Percentiles rank a stretch among this genome's conserved stretches.
phyloP scores from a whole-genome alignment of 2,888 invertebrate species.

The Ochropleura leucogaster region DNA sequence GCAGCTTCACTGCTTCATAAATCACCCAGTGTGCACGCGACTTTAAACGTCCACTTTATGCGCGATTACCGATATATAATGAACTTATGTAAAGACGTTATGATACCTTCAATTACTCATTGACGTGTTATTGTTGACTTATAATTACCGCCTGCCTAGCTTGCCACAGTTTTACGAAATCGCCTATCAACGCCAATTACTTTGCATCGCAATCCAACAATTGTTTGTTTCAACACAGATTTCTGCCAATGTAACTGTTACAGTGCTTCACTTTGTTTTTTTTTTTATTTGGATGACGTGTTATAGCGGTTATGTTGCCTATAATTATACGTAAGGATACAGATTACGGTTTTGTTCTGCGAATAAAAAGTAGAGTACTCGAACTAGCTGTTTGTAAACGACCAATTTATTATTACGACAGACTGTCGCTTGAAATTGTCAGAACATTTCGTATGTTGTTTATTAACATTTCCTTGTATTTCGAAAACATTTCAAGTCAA shows the following conservation, averaged over 20 bases:
- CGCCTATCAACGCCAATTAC: constrained; percentile 73
- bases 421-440: neutral
- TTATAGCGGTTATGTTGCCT: constrained; percentile 36
- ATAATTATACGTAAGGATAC: constrained; percentile 47
- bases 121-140: constrained; percentile 83
- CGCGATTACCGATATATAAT: constrained; percentile 71
- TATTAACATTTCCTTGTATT: neutral
- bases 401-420: constrained; percentile 24
- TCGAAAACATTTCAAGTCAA: neutral
- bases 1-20: constrained; percentile 68
- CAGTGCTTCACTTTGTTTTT: constrained; percentile 53
- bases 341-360: constrained; percentile 43
- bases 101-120: constrained; percentile 84
- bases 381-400: constrained; percentile 31
- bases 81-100: constrained; percentile 78
- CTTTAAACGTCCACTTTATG: constrained; percentile 67
- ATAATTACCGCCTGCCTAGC: constrained; percentile 71
- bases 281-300: constrained; percentile 56
- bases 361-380: constrained; percentile 40
- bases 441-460: neutral
- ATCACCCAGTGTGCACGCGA: constrained; percentile 71
- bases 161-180: constrained; percentile 75
- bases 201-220: constrained; percentile 62
- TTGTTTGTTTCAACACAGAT: constrained; percentile 66
- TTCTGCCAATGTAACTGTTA: constrained; percentile 43